phyloP scores from a whole-genome alignment of 2,888 invertebrate species.

The Polyommatus icarus region DNA sequence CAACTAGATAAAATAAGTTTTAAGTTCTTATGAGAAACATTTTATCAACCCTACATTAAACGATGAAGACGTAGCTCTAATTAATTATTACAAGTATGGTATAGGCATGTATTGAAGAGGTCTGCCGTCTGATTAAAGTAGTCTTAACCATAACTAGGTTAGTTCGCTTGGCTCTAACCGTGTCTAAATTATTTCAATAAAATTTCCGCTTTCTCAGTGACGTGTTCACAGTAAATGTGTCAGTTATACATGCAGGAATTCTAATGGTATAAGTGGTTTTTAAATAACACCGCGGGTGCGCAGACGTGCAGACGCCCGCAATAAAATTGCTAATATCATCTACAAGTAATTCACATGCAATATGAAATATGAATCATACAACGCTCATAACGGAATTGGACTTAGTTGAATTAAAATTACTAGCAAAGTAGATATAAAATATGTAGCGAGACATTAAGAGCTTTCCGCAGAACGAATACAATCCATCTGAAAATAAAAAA shows the following conservation, averaged over 20 bases:
- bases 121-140: conserved; percentile 1
- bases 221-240: conserved; percentile 5
- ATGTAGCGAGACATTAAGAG: not conserved
- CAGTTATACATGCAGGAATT: conserved; percentile 22
- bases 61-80: conserved; percentile 6
- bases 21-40: not conserved
- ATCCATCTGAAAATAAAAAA: not conserved
- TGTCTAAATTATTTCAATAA: conserved; percentile 13
- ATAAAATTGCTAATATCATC: conserved; percentile 19
- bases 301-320: conserved; percentile 17
- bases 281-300: conserved; percentile 9
- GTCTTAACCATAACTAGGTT: conserved; percentile 17
- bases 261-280: conserved; percentile 17
- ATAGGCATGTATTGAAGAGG: conserved; percentile 3
- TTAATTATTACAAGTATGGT: conserved; percentile 18
- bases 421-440: not conserved
- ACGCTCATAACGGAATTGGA: not conserved
- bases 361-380: not conserved
- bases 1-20: not conserved
- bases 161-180: conserved; percentile 3
- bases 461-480: not conserved
- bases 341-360: conserved; percentile 17
- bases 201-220: conserved; percentile 17
- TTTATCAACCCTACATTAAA: not conserved
- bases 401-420: not conserved